Percentiles rank a stretch among this genome's conserved stretches.
Evolutionary conservation across 2,797 vertebrate species (phyloP).

Genomic region (Epinephelus coioides): DNA sequence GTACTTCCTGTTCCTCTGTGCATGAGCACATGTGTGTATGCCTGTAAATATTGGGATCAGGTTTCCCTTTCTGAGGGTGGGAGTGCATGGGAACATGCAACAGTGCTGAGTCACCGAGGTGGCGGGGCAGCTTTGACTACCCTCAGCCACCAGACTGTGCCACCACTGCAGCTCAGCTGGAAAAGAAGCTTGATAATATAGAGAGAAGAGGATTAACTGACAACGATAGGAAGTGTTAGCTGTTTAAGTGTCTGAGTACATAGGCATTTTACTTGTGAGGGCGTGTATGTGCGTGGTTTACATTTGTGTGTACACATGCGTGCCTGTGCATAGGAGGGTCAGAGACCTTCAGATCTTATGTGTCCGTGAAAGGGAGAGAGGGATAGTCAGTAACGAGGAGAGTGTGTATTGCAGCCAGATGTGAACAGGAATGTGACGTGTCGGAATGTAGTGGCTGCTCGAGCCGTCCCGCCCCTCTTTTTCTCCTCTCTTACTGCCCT

Average conservation of each 20-base stretch:
- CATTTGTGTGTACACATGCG: constrained; percentile 17
- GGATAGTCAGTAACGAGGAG: constrained; percentile 72
- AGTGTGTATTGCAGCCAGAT: constrained; percentile 89
- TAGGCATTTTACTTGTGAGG: neutral
- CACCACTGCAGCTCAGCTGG: constrained; percentile 2
- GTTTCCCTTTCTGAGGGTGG: constrained; percentile 73
- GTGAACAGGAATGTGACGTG: constrained; percentile 89
- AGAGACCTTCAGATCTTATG: constrained; percentile 58
- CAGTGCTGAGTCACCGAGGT: constrained; percentile 82
- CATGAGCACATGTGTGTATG: constrained; percentile 62
- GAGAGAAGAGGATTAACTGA: neutral
- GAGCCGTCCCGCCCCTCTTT: constrained; percentile 66
- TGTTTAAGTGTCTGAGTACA: neutral
- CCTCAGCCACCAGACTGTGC: constrained; percentile 33
- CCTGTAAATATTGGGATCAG: constrained; percentile 82
- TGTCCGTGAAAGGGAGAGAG: constrained; percentile 67
- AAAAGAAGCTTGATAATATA: neutral
- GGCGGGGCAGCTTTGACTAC: constrained; percentile 57
- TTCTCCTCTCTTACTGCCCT: constrained; percentile 68
- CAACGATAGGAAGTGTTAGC: neutral
- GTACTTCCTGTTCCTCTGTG: constrained; percentile 73
- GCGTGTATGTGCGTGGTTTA: neutral
- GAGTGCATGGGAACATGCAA: constrained; percentile 78
- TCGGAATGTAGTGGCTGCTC: constrained; percentile 84
- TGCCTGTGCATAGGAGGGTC: constrained; percentile 38